These are phyloP conservation scores for Todiramphus chloris DNA, from an alignment of 2,113 vertebrate species.

Conservation along the genomic window DNA sequence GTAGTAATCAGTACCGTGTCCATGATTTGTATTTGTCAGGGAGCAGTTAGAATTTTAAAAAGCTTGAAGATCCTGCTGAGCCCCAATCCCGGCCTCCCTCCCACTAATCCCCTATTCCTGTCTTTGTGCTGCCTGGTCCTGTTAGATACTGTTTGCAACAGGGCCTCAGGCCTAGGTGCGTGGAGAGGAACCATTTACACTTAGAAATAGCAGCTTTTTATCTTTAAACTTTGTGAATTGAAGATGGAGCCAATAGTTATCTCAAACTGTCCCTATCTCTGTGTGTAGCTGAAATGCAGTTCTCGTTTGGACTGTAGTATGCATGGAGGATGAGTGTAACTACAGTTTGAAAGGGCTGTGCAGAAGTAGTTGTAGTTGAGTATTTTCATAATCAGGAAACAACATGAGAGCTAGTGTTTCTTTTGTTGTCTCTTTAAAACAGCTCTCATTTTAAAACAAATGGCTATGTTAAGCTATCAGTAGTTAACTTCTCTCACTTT, in stretches of 20 bases:
- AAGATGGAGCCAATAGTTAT: constrained; percentile 2
- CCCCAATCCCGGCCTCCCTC: constrained; percentile 79
- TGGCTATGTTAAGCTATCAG: not conserved
- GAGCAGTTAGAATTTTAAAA: constrained; percentile 85
- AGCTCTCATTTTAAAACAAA: not conserved
- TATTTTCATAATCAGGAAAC: constrained; percentile 60
- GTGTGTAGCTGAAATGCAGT: not conserved
- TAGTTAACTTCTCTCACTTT: not conserved
- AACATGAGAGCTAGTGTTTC: not conserved
- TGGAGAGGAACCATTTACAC: constrained; percentile 46
- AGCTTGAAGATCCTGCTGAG: constrained; percentile 81
- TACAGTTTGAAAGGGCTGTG: not conserved
- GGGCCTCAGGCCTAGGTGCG: constrained; percentile 71
- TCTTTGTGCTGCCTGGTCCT: constrained; percentile 85
- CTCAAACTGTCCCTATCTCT: constrained; percentile 17
- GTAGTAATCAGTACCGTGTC: constrained; percentile 78
- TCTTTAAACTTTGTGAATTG: constrained; percentile 49
- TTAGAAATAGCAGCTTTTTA: constrained; percentile 46
- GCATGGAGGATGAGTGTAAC: not conserved
- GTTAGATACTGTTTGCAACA: constrained; percentile 75
- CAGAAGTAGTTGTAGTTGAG: constrained; percentile 32
- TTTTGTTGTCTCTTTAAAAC: not conserved
- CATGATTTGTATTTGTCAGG: constrained; percentile 80
- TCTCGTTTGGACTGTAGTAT: not conserved
- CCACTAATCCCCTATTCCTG: constrained; percentile 82